These are phyloP conservation scores for Oscheius sp. DNA, from an alignment of 2,888 invertebrate species.

Conservation along the genomic window DNA sequence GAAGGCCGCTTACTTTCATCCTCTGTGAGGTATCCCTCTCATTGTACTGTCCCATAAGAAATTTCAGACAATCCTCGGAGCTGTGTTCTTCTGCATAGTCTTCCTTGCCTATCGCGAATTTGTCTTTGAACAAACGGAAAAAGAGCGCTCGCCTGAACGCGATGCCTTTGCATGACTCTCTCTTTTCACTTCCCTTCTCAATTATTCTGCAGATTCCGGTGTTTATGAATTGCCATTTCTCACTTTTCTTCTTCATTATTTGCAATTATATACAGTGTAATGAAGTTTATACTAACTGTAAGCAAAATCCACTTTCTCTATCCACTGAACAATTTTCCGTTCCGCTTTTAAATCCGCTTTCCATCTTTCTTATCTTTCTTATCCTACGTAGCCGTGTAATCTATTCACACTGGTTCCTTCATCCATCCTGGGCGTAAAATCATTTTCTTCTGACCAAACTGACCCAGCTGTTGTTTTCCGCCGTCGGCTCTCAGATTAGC, in stretches of 20 bases:
- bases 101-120: slow-evolving; percentile 29
- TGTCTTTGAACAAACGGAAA: neutral
- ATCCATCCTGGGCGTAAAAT: no score
- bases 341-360: no score
- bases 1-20: slow-evolving; percentile 24
- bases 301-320: no score
- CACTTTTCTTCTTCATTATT: neutral
- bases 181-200: neutral
- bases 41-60: neutral
- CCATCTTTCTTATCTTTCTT: no score
- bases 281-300: no score
- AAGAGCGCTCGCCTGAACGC: slow-evolving; percentile 24
- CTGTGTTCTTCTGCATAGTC: slow-evolving; percentile 21
- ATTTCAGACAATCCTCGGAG: slow-evolving; percentile 17
- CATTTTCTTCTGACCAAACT: no score
- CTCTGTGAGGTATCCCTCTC: slow-evolving; percentile 2
- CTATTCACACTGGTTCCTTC: no score
- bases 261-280: no score
- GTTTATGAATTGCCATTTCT: neutral
- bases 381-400: no score
- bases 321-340: no score
- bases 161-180: slow-evolving; percentile 26
- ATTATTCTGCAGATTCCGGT: neutral
- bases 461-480: no score
- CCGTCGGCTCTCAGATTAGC: no score